phyloP scores from a whole-genome alignment of 2,113 vertebrate genomes.

The Eolophus roseicapilla region DNA sequence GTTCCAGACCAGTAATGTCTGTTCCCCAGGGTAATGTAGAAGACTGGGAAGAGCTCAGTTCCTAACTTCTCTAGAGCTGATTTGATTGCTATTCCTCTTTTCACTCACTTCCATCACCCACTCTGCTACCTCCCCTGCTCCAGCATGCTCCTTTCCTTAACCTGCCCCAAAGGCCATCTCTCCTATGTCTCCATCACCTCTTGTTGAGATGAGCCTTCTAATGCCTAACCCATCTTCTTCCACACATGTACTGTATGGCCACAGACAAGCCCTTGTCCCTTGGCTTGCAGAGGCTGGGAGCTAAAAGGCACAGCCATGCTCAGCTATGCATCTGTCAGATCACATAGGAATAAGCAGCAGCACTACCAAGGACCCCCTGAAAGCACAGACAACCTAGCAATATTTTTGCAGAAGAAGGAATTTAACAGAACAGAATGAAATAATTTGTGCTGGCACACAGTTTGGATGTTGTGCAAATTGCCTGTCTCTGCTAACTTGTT shows the following conservation, averaged over 20 bases:
- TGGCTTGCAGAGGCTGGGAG: neutral
- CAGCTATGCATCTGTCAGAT: neutral
- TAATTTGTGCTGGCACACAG: neutral
- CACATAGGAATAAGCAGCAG: accelerated
- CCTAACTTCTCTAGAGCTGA: neutral
- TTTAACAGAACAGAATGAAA: neutral
- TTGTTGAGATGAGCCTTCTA: neutral
- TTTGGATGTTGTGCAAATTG: neutral
- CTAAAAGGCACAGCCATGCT: neutral
- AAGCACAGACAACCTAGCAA: neutral
- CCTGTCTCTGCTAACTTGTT: neutral
- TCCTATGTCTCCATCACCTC: neutral
- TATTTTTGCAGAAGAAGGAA: neutral
- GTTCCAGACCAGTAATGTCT: neutral
- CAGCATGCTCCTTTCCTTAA: neutral
- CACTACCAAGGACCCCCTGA: neutral
- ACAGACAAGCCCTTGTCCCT: neutral
- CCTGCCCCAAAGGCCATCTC: neutral
- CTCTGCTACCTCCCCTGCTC: neutral
- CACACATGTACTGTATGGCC: accelerated
- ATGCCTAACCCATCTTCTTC: neutral
- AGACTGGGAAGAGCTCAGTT: neutral
- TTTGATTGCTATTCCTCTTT: neutral
- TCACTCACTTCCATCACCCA: neutral
- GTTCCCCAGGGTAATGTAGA: neutral